Percentiles rank a stretch among this genome's conserved stretches.
Conservation (phyloP, 2,113 vertebrate species). For the Psammodynastes pulverulentus region DNA sequence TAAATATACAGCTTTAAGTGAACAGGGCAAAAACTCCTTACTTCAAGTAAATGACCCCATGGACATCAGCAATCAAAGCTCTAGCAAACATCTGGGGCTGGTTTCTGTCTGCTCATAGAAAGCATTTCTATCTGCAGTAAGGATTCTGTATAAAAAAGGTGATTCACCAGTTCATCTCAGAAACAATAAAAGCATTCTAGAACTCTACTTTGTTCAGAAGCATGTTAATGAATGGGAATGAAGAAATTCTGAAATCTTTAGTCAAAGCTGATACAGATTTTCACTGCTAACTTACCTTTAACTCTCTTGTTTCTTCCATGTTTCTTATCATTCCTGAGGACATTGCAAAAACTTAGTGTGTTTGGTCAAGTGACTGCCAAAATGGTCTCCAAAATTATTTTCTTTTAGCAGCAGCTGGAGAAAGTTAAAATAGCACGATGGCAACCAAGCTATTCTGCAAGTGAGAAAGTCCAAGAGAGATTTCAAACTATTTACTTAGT, state of each 20-base stretch:
- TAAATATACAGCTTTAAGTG: background rate
- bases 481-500: constrained; percentile 60
- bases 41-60: background rate
- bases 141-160: background rate
- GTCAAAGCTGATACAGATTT: background rate
- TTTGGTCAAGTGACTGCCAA: background rate
- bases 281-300: constrained; percentile 79
- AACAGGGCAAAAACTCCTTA: background rate
- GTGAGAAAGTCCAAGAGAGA: constrained; percentile 67
- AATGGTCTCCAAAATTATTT: background rate
- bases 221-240: background rate
- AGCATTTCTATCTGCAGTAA: background rate
- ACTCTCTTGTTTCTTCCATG: constrained; percentile 69
- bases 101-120: background rate
- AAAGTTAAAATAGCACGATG: background rate
- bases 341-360: constrained; percentile 10
- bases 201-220: background rate
- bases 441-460: constrained; percentile 23
- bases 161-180: background rate
- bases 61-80: background rate
- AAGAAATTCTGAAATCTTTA: background rate
- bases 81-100: background rate
- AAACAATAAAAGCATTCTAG: background rate
- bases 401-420: background rate
- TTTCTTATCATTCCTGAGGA: constrained; percentile 13